Conservation (phyloP, 2,113 vertebrate genomes). For the Xyrauchen texanus region DNA sequence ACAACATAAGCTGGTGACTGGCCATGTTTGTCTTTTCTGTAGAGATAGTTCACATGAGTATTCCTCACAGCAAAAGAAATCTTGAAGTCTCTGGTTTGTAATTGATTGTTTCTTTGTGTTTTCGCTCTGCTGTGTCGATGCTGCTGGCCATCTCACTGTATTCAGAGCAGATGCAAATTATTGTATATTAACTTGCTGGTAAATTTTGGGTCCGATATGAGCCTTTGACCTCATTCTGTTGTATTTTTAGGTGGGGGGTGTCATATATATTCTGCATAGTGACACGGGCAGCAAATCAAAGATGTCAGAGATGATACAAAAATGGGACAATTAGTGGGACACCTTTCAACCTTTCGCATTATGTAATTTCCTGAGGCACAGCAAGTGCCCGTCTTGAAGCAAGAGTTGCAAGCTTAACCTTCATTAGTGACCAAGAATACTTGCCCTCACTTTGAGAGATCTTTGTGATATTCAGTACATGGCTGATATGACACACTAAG, state of each 20-base stretch:
- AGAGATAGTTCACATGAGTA: no score
- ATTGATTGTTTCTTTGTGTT: not conserved
- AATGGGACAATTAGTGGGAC: conserved; percentile 53
- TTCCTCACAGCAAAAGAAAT: no score
- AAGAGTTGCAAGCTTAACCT: conserved; percentile 53
- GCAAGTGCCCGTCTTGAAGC: conserved; percentile 61
- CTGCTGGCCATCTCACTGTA: not conserved
- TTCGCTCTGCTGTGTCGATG: not conserved
- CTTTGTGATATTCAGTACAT: conserved; percentile 28
- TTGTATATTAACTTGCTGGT: conserved; percentile 35
- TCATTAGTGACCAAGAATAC: conserved; percentile 51
- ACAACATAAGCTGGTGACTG: no score
- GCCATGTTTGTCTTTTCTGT: no score
- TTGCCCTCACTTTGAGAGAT: conserved; percentile 54
- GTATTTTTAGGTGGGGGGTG: conserved; percentile 51
- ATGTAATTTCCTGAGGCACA: conserved; percentile 59
- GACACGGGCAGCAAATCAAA: conserved; percentile 30
- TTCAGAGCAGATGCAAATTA: conserved; percentile 29
- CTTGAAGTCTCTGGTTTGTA: no score
- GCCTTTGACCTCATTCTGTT: conserved; percentile 52
- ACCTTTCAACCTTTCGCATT: conserved; percentile 63
- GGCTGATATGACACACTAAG: conserved; percentile 11
- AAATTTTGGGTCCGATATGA: conserved; percentile 42
- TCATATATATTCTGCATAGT: conserved; percentile 18
- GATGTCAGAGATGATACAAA: not conserved